Conservation (phyloP, 2,797 vertebrate genomes). For the Microhierax caerulescens region DNA sequence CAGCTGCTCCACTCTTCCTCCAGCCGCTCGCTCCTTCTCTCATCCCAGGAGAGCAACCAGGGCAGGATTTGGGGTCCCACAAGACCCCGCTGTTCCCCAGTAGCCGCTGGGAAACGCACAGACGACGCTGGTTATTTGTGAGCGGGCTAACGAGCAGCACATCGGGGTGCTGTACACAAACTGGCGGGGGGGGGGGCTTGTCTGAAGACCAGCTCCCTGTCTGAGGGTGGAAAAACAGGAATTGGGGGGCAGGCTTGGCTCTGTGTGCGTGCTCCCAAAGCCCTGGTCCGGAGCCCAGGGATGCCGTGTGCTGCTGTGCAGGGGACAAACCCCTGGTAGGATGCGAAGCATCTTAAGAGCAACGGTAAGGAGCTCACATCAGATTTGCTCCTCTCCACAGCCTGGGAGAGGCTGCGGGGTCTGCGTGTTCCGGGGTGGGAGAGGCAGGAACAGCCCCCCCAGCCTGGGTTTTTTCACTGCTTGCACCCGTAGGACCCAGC, state of each 20-base stretch:
- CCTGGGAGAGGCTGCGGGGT: background rate
- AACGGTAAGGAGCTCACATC: accelerated
- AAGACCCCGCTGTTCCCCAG: background rate
- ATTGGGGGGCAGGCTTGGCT: background rate
- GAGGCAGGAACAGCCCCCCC: background rate
- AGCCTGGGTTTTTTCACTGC: background rate
- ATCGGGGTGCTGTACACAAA: accelerated
- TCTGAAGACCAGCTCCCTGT: background rate
- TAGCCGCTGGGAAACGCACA: background rate
- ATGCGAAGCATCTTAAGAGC: accelerated
- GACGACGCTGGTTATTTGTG: background rate
- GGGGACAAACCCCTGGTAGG: background rate
- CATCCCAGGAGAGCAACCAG: background rate
- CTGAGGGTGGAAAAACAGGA: background rate
- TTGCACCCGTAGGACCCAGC: background rate
- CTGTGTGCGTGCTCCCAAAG: accelerated
- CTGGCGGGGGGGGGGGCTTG: background rate
- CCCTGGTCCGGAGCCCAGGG: background rate
- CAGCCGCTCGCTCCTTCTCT: background rate
- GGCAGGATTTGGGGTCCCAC: background rate
- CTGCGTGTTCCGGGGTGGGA: accelerated
- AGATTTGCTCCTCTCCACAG: accelerated
- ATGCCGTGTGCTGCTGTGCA: accelerated
- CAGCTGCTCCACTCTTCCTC: background rate
- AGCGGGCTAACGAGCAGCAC: accelerated